Conservation (phyloP, 2,113 vertebrate species). For the Odocoileus virginianus region DNA sequence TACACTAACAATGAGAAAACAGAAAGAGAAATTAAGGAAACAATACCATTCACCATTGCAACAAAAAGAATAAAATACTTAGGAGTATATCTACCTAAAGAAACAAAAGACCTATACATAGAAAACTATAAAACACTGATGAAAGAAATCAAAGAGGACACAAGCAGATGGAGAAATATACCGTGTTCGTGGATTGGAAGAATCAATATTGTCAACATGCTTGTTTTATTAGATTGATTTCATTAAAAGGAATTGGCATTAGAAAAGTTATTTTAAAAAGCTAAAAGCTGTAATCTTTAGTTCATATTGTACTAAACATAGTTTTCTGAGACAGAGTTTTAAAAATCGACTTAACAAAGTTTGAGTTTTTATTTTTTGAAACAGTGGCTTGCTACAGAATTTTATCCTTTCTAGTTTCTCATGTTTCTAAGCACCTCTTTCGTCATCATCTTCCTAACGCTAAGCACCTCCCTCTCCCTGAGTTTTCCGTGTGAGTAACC, state of each 20-base stretch:
- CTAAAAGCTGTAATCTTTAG: not conserved
- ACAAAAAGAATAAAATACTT: too few species aligned
- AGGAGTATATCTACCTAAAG: too few species aligned
- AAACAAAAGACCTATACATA: too few species aligned
- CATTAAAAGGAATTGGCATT: not conserved
- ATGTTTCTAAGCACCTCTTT: not conserved
- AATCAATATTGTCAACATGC: too few species aligned
- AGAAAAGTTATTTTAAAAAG: not conserved
- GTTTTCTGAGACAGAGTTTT: not conserved
- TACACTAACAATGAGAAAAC: too few species aligned
- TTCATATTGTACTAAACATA: not conserved
- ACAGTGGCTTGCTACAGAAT: not conserved
- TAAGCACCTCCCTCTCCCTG: not conserved
- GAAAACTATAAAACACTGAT: too few species aligned
- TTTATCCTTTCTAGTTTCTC: not conserved
- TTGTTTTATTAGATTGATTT: constrained; percentile 13
- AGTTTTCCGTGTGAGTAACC: not conserved
- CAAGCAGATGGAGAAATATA: too few species aligned
- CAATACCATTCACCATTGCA: too few species aligned
- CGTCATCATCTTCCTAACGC: not conserved
- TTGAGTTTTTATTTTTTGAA: not conserved
- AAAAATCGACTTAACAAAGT: not conserved
- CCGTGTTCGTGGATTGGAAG: too few species aligned
- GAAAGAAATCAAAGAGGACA: too few species aligned
- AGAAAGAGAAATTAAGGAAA: too few species aligned